Evolutionary conservation across 2,797 vertebrate species (phyloP).

Genomic region (Phrynocephalus forsythii): DNA sequence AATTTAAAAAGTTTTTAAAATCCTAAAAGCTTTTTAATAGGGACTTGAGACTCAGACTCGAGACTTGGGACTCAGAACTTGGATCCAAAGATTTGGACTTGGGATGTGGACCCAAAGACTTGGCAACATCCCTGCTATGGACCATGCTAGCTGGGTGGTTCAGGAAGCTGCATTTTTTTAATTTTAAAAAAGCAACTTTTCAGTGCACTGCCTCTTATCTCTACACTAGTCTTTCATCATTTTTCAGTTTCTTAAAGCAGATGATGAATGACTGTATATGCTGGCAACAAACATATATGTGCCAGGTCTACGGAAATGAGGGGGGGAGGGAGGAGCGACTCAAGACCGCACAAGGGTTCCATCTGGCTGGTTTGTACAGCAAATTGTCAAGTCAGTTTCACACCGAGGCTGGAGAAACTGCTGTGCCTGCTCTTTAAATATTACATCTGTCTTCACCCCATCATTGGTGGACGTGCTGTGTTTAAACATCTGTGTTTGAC

Average conservation of each 20-base stretch:
- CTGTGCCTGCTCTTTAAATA: conserved; percentile 13
- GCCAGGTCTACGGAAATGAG: not conserved
- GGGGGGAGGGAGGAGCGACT: not conserved
- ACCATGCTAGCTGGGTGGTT: too few relatives aligned
- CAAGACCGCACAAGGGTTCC: not conserved
- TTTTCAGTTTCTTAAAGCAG: not conserved
- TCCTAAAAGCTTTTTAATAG: too few relatives aligned
- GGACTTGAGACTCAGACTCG: too few relatives aligned
- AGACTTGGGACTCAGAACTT: too few relatives aligned
- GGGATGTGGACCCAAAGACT: too few relatives aligned
- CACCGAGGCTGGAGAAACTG: not conserved
- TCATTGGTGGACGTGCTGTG: conserved; percentile 15
- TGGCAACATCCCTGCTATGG: too few relatives aligned
- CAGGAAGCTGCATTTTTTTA: too few relatives aligned
- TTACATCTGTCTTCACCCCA: not conserved
- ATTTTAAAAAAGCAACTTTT: too few relatives aligned
- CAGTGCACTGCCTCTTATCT: not conserved
- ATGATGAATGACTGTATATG: not conserved
- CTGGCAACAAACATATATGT: not conserved
- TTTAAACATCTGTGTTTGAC: conserved; percentile 35
- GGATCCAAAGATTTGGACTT: too few relatives aligned
- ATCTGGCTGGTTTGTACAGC: not conserved
- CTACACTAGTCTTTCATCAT: not conserved
- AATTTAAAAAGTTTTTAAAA: too few relatives aligned
- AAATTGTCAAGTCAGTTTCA: not conserved